These are phyloP conservation scores for Acrossocheilus fasciatus DNA, from an alignment of 2,797 vertebrate genomes.

Conservation along the genomic window DNA sequence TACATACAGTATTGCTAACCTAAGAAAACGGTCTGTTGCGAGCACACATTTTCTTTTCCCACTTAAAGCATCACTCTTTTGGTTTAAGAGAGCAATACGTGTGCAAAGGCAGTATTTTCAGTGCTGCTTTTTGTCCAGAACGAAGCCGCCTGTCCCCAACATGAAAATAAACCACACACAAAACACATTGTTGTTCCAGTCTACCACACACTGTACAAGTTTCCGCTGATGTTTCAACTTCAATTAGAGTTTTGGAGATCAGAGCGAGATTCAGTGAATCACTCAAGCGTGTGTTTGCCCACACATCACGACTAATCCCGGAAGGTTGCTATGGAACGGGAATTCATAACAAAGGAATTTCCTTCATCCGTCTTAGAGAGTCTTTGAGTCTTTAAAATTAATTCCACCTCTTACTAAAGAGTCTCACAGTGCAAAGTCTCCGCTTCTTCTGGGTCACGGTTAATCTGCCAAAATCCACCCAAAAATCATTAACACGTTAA, in stretches of 20 bases:
- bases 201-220: conserved; percentile 44
- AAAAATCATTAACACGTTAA: conserved; percentile 33
- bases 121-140: conserved; percentile 27
- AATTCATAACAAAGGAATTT: conserved; percentile 32
- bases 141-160: background rate
- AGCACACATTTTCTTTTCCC: conserved; percentile 29
- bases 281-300: conserved; percentile 35
- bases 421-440: conserved; percentile 48
- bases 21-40: conserved; percentile 34
- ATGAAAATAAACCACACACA: conserved; percentile 24
- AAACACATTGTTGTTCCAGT: conserved; percentile 36
- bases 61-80: conserved; percentile 30
- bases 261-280: conserved; percentile 2
- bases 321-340: conserved; percentile 20
- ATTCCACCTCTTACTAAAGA: conserved; percentile 22
- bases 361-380: conserved; percentile 17
- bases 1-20: conserved; percentile 53
- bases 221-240: conserved; percentile 40
- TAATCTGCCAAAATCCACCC: conserved; percentile 28
- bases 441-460: conserved; percentile 13
- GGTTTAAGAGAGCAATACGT: conserved; percentile 42
- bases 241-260: conserved; percentile 15
- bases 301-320: conserved; percentile 26
- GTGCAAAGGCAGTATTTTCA: conserved; percentile 47
- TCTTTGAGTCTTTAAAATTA: conserved; percentile 40